Evolutionary conservation across 2,888 invertebrate genomes (phyloP).

Genomic region (Metallyticus violacea): DNA sequence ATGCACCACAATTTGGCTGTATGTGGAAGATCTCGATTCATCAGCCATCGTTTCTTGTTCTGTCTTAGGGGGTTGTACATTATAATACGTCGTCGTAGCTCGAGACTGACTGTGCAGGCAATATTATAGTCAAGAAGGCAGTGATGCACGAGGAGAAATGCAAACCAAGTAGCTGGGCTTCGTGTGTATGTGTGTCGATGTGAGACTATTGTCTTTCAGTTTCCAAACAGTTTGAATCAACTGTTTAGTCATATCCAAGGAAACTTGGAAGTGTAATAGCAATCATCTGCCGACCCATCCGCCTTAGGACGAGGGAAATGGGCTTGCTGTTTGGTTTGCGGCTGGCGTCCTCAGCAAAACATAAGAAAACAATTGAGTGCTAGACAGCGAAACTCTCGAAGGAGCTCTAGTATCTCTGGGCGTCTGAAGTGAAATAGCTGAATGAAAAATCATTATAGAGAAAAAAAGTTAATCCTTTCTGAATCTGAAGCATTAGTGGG

Average conservation of each 20-base stretch:
- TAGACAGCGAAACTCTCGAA: background rate
- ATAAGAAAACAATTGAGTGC: background rate
- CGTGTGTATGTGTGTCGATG: conserved; percentile 21
- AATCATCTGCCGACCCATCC: background rate
- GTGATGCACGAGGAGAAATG: background rate
- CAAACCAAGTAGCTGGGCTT: background rate
- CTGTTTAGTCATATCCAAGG: conserved; percentile 22
- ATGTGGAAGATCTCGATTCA: conserved; percentile 14
- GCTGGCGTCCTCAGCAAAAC: background rate
- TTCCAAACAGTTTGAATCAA: conserved; percentile 26
- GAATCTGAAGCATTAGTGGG: no score
- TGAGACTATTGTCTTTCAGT: conserved; percentile 26
- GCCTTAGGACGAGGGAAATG: background rate
- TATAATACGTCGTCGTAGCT: conserved; percentile 17
- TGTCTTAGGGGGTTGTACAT: conserved; percentile 9
- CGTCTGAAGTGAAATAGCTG: background rate
- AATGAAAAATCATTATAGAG: no score
- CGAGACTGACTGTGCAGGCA: conserved; percentile 1
- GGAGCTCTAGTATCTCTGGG: background rate
- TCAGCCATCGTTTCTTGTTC: conserved; percentile 24
- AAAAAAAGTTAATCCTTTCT: no score
- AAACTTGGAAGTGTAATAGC: conserved; percentile 15
- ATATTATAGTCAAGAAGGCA: background rate
- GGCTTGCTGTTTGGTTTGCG: background rate
- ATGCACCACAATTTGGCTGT: background rate